Evolutionary conservation across 2,888 invertebrate species (phyloP), one percentile per base, ranked within the genome.

Genomic region (Apeira syringaria): DNA sequence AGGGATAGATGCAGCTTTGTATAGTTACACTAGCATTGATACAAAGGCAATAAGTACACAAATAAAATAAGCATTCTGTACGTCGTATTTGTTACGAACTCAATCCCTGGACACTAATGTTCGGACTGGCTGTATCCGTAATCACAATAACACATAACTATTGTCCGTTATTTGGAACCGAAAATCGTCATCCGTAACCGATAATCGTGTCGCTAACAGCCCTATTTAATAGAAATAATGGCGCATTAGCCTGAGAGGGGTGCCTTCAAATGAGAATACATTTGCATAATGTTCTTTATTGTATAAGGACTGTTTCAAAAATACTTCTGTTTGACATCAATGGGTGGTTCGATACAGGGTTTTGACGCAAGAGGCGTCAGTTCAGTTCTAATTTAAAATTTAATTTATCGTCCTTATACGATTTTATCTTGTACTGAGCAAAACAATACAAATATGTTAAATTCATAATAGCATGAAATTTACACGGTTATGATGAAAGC

Each of bases 221-320:
- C 53, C 56, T 53, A 56, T 56, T 56, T 27, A 32, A 31, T 37
- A 28, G 62, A 63, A 65, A 62, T 66, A 68, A 65, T 65, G 62
- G 62, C 55, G 57, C 61, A 63, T 67, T 68, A 61, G 59, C 58
- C 49, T 53, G 49, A 53, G 47, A 53, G 47, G 29, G 28, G 36
- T 44, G 39, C 41, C 44, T 51, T 52, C 46, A 34, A 54, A 53
- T 51, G 55, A 50, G 63, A 67, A 71, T 71, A 66, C 62, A 62
- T 72, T 74, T 68, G 59, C 72, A 68, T 69, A 68, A 63, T 60
- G 60, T 45, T 47, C 49, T 38, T 53, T 46, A 45, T 48, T 58
- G 51, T 66, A 63, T 52, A 68, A 60, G 62, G 62, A 58, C 60
- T 58, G 64, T 64, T 52, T 48, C 54, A 53, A 54, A 61, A 59